Evolutionary conservation across 2,888 invertebrate genomes (phyloP).

Genomic region (Drosophila percnosoma): DNA sequence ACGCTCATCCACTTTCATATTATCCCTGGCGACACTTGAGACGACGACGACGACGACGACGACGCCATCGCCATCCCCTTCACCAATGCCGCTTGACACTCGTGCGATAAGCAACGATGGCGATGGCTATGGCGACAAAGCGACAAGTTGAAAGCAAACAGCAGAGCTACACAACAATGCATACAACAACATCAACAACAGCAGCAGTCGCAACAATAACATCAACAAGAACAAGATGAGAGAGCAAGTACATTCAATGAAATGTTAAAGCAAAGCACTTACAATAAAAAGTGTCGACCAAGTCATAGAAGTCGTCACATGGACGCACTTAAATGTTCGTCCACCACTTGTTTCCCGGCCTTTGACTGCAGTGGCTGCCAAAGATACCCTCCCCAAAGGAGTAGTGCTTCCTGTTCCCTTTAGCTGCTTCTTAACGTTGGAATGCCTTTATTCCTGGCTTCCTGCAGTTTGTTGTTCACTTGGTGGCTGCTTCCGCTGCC

Average conservation of each 20-base stretch:
- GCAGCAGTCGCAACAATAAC: slow-evolving; percentile 4
- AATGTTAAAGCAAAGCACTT: slow-evolving; percentile 64
- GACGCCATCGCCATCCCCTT: slow-evolving; percentile 5
- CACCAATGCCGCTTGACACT: slow-evolving; percentile 47
- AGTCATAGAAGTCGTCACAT: slow-evolving; percentile 52
- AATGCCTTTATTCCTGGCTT: slow-evolving; percentile 63
- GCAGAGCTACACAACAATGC: slow-evolving; percentile 53
- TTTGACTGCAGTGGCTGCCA: slow-evolving; percentile 11
- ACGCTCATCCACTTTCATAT: slow-evolving; percentile 19
- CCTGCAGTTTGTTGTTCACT: slow-evolving; percentile 72
- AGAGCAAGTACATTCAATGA: slow-evolving; percentile 44
- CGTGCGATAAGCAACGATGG: slow-evolving; percentile 47
- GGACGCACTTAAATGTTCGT: slow-evolving; percentile 53
- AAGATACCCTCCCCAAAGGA: background rate
- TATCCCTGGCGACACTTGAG: slow-evolving; percentile 59
- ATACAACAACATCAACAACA: slow-evolving; percentile 28
- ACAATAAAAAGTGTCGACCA: slow-evolving; percentile 62
- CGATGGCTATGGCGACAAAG: slow-evolving; percentile 28
- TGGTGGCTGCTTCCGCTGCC: slow-evolving; percentile 44
- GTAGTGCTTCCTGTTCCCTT: slow-evolving; percentile 48
- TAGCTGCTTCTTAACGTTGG: slow-evolving; percentile 35
- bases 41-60: slow-evolving; percentile 25
- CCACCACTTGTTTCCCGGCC: slow-evolving; percentile 20
- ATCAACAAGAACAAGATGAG: slow-evolving; percentile 4
- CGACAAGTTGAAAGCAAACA: slow-evolving; percentile 62